Percentiles rank a stretch among this genome's conserved stretches.
These are phyloP conservation scores for Synanthedon vespiformis DNA, from an alignment of 2,888 invertebrate species.

Conservation along the genomic window DNA sequence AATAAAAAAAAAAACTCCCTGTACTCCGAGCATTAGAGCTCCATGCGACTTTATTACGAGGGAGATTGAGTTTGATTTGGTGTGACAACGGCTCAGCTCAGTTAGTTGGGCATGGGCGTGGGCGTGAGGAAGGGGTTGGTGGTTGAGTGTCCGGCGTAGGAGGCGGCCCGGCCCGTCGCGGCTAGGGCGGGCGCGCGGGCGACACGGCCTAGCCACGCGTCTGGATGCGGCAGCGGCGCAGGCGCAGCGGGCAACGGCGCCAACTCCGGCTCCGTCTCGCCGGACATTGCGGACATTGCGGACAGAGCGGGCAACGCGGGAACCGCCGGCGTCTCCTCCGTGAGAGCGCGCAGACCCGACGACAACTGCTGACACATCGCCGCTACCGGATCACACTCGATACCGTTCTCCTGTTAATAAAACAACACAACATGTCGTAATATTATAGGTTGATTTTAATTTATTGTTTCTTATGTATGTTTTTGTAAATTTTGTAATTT, in stretches of 20 bases:
- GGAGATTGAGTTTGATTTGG: too few relatives aligned
- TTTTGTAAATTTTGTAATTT: too few relatives aligned
- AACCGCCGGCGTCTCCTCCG: conserved; percentile 52
- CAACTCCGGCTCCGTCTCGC: conserved; percentile 15
- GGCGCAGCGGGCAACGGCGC: conserved; percentile 19
- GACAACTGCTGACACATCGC: conserved; percentile 86
- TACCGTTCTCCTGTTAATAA: conserved; percentile 2
- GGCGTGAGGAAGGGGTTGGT: conserved; percentile 35
- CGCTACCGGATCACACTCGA: conserved; percentile 68
- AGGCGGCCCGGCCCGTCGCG: conserved; percentile 68
- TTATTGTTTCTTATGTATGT: too few relatives aligned
- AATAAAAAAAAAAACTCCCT: too few relatives aligned
- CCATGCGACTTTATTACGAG: too few relatives aligned
- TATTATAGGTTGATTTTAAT: too few relatives aligned
- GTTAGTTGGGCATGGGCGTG: conserved; percentile 16
- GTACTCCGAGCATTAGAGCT: too few relatives aligned
- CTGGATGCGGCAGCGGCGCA: conserved; percentile 78
- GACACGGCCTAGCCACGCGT: conserved; percentile 86
- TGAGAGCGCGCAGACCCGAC: conserved; percentile 80
- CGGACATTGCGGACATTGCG: conserved; percentile 2
- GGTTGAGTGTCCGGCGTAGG: conserved; percentile 43
- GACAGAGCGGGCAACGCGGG: conserved; percentile 9
- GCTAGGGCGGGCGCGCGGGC: conserved; percentile 53
- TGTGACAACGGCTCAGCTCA: too few relatives aligned
- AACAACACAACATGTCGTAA: too few relatives aligned